Evolutionary conservation across 2,888 invertebrate species (phyloP), one percentile per base, ranked within the genome.

Genomic region (Laothoe populi): DNA sequence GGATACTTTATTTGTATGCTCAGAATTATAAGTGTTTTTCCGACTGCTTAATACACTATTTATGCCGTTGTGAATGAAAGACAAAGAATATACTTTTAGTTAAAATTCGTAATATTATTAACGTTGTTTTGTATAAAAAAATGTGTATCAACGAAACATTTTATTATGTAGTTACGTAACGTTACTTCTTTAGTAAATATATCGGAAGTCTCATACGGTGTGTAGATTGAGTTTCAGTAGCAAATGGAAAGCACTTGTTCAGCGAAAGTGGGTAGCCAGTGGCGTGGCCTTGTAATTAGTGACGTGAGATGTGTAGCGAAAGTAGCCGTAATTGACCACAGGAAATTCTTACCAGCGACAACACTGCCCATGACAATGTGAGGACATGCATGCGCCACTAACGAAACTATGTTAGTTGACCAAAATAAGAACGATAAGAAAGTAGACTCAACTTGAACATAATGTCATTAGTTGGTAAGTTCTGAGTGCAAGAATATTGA

Each of bases 251-350:
- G 75, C 74, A 71, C 69, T 70, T 72, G 71, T 70, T 69, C 64
- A 79, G 87, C 82, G 88, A 88, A 88, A 88, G 88, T 85, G 65
- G 64, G 66, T 68, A 83, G 80, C 87, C 87, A 88, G 87, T 87
- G 79, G 79, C 73, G 65, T 70, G 69, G 66, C 67, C 71, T 74
- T 76, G 76, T 84, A 84, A 84, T 86, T 76, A 77, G 68, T 69
- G 73, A 66, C 69, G 70, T 31, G 71, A 65, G 75, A 78, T 72
- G 74, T 64, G 76, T 70, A 79, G 81, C 76, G 88, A 88, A 87
- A 88, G 86, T 84, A 72, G 70, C 75, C 78, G 69, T 78, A 77
- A 75, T 71, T 72, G 71, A 73, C 72, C 71, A 70, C 71, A 62
- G 63, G 62, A 58, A 64, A 60, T 26, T 24, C n/a, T 48, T 46